Percentiles rank a stretch among this genome's conserved stretches.
phyloP scores from a whole-genome alignment of 2,888 invertebrate species.

The Apodemia duryi region DNA sequence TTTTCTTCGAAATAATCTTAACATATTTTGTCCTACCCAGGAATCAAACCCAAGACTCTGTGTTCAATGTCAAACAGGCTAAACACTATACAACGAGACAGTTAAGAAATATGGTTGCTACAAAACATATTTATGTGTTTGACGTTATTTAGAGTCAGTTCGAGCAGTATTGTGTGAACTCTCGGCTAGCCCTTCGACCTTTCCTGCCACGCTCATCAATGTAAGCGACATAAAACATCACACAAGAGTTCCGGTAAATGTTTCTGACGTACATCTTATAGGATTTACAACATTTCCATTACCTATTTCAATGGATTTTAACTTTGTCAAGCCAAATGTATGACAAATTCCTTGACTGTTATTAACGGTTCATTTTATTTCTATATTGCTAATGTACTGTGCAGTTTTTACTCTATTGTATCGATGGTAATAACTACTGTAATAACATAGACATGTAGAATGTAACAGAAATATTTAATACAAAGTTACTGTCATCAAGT shows the following conservation, averaged over 20 bases:
- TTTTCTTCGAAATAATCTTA: no score
- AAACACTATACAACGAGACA: no score
- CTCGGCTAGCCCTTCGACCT: conserved; percentile 40
- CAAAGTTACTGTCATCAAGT: neutral
- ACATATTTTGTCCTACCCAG: no score
- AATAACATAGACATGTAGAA: neutral
- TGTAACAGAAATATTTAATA: neutral
- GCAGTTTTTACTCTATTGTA: conserved; percentile 3
- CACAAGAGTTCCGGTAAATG: conserved; percentile 54
- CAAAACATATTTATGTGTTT: neutral
- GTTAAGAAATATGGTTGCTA: no score
- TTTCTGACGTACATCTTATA: conserved; percentile 44
- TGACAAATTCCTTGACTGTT: conserved; percentile 34
- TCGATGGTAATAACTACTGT: neutral
- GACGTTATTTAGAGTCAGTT: conserved; percentile 30
- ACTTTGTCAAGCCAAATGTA: conserved; percentile 37
- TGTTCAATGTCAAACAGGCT: no score
- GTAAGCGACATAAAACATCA: conserved; percentile 62
- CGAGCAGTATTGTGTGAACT: conserved; percentile 22
- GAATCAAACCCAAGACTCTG: no score
- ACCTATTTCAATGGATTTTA: conserved; percentile 39
- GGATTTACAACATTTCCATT: conserved; percentile 60
- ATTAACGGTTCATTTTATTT: conserved; percentile 36
- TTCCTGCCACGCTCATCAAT: conserved; percentile 58
- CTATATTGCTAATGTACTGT: conserved; percentile 6